Percentiles rank a stretch among this genome's conserved stretches.
Evolutionary conservation across 2,888 invertebrate species (phyloP).

Genomic region (Calameuta pallipes): DNA sequence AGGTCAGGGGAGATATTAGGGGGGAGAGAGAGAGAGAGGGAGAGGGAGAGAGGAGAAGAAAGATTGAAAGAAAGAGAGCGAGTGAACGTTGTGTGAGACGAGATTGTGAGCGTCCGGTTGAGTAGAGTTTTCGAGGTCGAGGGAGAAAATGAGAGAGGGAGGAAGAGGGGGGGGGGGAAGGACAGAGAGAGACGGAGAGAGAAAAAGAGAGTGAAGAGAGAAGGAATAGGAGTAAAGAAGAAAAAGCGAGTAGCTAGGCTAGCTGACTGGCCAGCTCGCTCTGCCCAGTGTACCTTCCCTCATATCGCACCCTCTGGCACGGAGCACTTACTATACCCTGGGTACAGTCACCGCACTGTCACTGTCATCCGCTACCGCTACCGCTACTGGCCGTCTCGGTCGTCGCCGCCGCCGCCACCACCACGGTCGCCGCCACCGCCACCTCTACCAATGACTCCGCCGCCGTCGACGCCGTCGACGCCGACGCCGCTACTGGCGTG

Average conservation of each 20-base stretch:
- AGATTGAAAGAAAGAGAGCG: constrained; percentile 7
- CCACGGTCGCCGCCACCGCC: neutral
- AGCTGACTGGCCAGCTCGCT: constrained; percentile 29
- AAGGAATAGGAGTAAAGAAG: constrained; percentile 19
- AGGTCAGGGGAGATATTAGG: constrained; percentile 10
- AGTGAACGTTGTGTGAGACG: constrained; percentile 4
- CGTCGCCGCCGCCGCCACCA: neutral
- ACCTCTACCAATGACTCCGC: neutral
- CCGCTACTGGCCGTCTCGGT: constrained; percentile 1
- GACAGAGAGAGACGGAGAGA: constrained; percentile 21
- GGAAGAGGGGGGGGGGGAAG: neutral
- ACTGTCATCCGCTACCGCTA: constrained; percentile 29
- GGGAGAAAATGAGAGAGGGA: constrained; percentile 9
- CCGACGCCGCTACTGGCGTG: constrained; percentile 6
- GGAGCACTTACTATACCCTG: constrained; percentile 21
- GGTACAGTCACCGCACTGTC: constrained; percentile 32
- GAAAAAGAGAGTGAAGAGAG: neutral
- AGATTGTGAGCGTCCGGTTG: constrained; percentile 12
- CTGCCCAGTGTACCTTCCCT: constrained; percentile 26
- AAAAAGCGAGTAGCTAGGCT: constrained; percentile 36
- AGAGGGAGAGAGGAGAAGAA: neutral
- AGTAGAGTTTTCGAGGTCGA: constrained; percentile 13
- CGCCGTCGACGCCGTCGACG: constrained; percentile 17
- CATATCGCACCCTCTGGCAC: constrained; percentile 29
- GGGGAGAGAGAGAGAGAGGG: constrained; percentile 16